These are phyloP conservation scores for Drosophila lacicola DNA, from an alignment of 2,888 invertebrate genomes.

Conservation along the genomic window DNA sequence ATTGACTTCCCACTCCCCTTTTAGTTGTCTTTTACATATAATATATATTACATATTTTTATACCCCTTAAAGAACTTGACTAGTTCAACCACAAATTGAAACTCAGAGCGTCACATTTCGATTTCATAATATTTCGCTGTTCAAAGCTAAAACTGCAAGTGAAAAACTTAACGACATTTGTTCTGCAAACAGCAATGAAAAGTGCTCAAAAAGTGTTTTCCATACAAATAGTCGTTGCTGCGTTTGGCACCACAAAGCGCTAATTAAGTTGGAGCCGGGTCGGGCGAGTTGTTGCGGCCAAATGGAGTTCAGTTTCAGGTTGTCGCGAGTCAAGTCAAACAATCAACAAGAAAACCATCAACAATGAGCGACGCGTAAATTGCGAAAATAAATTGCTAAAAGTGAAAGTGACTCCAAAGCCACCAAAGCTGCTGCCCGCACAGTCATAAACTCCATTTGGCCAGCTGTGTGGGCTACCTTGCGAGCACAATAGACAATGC, in stretches of 20 bases:
- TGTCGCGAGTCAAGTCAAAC: conserved; percentile 17
- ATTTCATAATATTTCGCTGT: conserved; percentile 20
- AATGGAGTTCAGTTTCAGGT: conserved; percentile 31
- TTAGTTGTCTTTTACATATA: too few species aligned
- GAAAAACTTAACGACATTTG: conserved; percentile 28
- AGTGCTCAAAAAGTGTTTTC: conserved; percentile 23
- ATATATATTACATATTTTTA: too few species aligned
- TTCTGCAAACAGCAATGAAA: conserved; percentile 23
- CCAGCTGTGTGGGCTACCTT: conserved; percentile 14
- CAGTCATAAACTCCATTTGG: conserved; percentile 5
- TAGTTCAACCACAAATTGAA: not conserved
- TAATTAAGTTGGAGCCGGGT: conserved; percentile 23
- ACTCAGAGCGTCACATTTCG: not conserved
- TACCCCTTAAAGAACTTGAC: not conserved
- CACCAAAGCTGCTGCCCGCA: not conserved
- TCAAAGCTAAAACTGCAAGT: conserved; percentile 19
- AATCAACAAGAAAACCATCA: conserved; percentile 22
- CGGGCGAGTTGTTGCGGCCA: not conserved
- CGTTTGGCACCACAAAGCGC: conserved; percentile 11
- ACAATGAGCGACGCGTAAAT: conserved; percentile 38
- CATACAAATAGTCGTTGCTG: conserved; percentile 20
- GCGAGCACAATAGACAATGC: conserved; percentile 26
- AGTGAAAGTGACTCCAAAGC: conserved; percentile 61
- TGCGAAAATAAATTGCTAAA: conserved; percentile 62
- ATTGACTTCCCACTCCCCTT: too few species aligned